These are phyloP conservation scores for Epinotia bilunana DNA, from an alignment of 2,888 invertebrate species.

Conservation along the genomic window DNA sequence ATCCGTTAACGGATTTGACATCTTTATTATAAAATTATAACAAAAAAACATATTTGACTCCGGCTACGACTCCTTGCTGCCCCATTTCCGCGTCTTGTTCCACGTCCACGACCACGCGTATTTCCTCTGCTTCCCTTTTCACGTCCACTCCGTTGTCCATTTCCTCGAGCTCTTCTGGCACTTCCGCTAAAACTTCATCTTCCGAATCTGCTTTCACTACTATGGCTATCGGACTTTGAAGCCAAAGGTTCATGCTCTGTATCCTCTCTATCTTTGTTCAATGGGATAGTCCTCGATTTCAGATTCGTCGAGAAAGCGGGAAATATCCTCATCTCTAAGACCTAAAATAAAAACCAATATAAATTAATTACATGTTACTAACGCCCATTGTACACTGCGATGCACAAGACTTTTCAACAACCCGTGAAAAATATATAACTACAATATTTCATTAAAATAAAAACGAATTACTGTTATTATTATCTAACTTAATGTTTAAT, in stretches of 20 bases:
- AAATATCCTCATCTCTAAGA: not conserved
- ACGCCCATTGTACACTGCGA: constrained; percentile 1
- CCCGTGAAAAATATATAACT: not conserved
- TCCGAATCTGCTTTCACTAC: too few relatives aligned
- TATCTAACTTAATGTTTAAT: not conserved
- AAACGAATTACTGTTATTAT: not conserved
- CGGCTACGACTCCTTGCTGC: fast-evolving
- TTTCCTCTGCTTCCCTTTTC: too few relatives aligned
- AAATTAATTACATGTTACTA: not conserved
- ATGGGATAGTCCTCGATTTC: too few relatives aligned
- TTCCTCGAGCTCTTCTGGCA: too few relatives aligned
- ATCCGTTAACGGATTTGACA: too few relatives aligned
- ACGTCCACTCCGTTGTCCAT: too few relatives aligned
- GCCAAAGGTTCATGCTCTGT: too few relatives aligned
- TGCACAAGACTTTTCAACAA: not conserved
- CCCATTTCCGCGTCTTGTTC: not conserved
- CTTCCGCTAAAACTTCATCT: too few relatives aligned
- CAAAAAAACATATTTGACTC: not conserved
- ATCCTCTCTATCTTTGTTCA: too few relatives aligned
- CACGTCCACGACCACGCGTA: too few relatives aligned
- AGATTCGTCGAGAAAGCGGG: not conserved
- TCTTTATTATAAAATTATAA: not conserved
- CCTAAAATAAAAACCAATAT: not conserved
- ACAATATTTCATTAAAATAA: not conserved
- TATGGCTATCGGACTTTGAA: too few relatives aligned